Base-by-base conservation (phyloP, 2,113 vertebrate genomes). In the Lepus europaeus region DNA sequence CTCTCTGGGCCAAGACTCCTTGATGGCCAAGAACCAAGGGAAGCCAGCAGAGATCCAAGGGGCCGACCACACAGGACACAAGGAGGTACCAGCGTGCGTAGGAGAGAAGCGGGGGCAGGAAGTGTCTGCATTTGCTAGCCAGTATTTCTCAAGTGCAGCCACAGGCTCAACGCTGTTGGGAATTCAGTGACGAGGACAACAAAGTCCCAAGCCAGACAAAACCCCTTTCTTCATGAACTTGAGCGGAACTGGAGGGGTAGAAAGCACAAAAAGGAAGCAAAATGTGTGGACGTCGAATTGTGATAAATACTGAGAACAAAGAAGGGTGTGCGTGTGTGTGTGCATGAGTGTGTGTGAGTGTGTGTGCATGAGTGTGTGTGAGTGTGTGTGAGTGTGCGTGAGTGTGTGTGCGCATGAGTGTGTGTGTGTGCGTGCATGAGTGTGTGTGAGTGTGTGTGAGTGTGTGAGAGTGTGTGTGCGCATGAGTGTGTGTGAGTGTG, bases 11-110 rank as follows among this genome's bases (percentile, higher is more conserved):
- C 87, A 86, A 45, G 33, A 36, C 25, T 74, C 59, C 11, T 70
- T 56, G 89, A 9, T 22, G 63, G 49, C 81, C 77, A 84, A 56
- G 73, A 87, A 49, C 94, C 86, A 86, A 86, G 36, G 69, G 64
- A 92, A 90, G 85, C 29, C 91, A 56, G 23, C 36, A 69, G 66
- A 79, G 45, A 14, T 27, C 33, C 3, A 0, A n/a, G 64, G 8
- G 63, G 31, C 64, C 12, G 5, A n/a, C 1, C 12, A 0, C 14
- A 14, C 29, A 56, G 8, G 45, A 45, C 45, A 8, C 2, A 12
- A 33, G 12, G 22, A 11, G 2, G 68, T 10, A 6, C 25, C 59
- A 9, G 0, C 2, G 0, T 9, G 45, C 45, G 7, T 45, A 45
- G 39, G 45, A 45, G 45, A 45, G 45, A 45, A 45, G 45, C 45